These are phyloP conservation scores for Drosophila mimetica DNA, from an alignment of 2,888 invertebrate species.

Conservation along the genomic window DNA sequence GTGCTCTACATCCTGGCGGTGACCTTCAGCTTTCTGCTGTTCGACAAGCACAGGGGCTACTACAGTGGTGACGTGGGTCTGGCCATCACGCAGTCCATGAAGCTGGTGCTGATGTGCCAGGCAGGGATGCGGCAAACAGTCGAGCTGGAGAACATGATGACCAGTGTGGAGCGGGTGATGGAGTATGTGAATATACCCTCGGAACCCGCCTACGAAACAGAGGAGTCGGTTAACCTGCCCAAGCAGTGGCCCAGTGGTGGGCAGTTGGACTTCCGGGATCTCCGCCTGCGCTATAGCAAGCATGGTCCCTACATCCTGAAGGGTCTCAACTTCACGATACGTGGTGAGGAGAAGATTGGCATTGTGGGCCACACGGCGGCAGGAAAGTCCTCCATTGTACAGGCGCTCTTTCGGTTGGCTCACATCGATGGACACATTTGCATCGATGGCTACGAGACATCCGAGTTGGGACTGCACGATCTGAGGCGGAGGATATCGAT, in stretches of 20 bases:
- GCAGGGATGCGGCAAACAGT: slow-evolving; percentile 95
- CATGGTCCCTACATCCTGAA: slow-evolving; percentile 90
- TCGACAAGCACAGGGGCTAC: slow-evolving; percentile 81
- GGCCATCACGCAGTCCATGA: slow-evolving; percentile 90
- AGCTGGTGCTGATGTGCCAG: slow-evolving; percentile 89
- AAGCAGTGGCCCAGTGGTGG: slow-evolving; percentile 90
- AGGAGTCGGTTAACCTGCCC: slow-evolving; percentile 81
- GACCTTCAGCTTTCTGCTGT: slow-evolving; percentile 92
- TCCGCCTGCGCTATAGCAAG: slow-evolving; percentile 89
- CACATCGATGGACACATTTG: slow-evolving; percentile 90
- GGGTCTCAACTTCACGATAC: slow-evolving; percentile 88
- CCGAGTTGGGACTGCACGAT: slow-evolving; percentile 89
- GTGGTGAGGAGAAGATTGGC: slow-evolving; percentile 87
- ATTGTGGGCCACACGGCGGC: slow-evolving; percentile 95
- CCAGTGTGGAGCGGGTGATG: slow-evolving; percentile 92
- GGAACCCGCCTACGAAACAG: slow-evolving; percentile 86
- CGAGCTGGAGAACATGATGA: slow-evolving; percentile 92
- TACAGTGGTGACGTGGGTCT: slow-evolving; percentile 88
- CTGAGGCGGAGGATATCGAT: slow-evolving; percentile 93
- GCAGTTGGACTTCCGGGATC: slow-evolving; percentile 87
- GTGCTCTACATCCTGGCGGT: slow-evolving; percentile 93
- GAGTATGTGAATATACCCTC: slow-evolving; percentile 90
- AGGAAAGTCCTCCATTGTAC: slow-evolving; percentile 92
- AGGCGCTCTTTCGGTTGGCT: slow-evolving; percentile 93
- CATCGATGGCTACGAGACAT: slow-evolving; percentile 91